Percentiles rank a stretch among this genome's conserved stretches.
These are phyloP conservation scores for Petrocephalus sullivani DNA, from an alignment of 2,797 vertebrate species.

Conservation along the genomic window DNA sequence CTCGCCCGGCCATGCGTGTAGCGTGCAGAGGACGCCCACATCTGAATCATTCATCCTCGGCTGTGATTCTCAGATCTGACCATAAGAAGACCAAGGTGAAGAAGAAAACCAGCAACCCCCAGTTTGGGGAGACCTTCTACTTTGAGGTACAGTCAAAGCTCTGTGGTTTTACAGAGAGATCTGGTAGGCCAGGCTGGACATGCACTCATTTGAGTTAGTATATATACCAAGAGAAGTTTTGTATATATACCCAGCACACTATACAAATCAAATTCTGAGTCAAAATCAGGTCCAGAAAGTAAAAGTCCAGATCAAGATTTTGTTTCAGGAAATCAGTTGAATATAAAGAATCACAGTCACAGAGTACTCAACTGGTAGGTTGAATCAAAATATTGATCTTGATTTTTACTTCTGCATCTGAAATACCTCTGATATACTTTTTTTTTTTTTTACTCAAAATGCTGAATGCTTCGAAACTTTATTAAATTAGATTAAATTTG, in stretches of 20 bases:
- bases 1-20: background rate
- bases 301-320: no score
- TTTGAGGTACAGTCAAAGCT: slow-evolving; percentile 77
- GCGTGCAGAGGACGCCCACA: background rate
- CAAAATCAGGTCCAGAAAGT: no score
- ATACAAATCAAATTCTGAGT: background rate
- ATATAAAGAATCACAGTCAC: no score
- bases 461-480: background rate
- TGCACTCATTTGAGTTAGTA: background rate
- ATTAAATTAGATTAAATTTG: background rate
- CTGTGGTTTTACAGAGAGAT: background rate
- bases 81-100: slow-evolving; percentile 99
- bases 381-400: no score
- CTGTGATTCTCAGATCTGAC: slow-evolving; percentile 71
- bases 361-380: no score
- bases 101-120: slow-evolving; percentile 98
- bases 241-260: background rate
- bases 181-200: background rate
- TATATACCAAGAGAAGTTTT: background rate
- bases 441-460: background rate
- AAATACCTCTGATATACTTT: no score
- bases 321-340: no score
- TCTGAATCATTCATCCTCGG: background rate
- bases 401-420: no score
- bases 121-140: slow-evolving; percentile 92